These are phyloP conservation scores for Mormoops blainvillei DNA, from an alignment of 2,113 vertebrate genomes.

Conservation along the genomic window DNA sequence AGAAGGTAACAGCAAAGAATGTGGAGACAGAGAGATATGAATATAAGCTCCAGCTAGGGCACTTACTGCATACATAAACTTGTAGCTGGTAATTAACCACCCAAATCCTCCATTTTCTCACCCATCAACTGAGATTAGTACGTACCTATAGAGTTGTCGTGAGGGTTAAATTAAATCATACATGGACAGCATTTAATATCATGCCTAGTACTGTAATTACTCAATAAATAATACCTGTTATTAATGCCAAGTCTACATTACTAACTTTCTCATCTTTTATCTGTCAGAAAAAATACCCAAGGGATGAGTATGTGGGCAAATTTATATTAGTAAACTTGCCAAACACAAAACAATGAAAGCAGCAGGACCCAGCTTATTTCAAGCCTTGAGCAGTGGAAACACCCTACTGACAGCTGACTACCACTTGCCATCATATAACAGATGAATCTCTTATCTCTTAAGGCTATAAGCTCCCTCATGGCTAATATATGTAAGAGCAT, in stretches of 20 bases:
- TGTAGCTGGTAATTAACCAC: not conserved
- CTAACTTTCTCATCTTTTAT: not conserved
- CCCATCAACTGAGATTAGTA: not conserved
- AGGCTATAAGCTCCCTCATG: not conserved
- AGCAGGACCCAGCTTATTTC: not conserved
- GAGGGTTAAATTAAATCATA: conserved; percentile 6
- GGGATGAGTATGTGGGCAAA: not conserved
- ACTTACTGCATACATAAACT: not conserved
- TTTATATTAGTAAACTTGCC: not conserved
- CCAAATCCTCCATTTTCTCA: not conserved
- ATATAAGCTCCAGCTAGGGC: not conserved
- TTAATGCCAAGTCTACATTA: not conserved
- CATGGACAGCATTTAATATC: not conserved
- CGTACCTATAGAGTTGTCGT: not conserved
- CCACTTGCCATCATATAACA: not conserved
- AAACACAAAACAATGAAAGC: not conserved
- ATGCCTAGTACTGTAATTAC: not conserved
- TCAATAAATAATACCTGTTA: not conserved
- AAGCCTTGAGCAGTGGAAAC: not conserved
- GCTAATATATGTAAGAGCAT: not conserved
- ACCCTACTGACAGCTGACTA: not conserved
- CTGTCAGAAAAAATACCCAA: not conserved
- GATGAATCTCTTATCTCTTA: not conserved
- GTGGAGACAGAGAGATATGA: not conserved
- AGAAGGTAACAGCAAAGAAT: not conserved